These are phyloP conservation scores for Rhinopomastus cyanomelas DNA, from an alignment of 2,113 vertebrate genomes.

Conservation along the genomic window DNA sequence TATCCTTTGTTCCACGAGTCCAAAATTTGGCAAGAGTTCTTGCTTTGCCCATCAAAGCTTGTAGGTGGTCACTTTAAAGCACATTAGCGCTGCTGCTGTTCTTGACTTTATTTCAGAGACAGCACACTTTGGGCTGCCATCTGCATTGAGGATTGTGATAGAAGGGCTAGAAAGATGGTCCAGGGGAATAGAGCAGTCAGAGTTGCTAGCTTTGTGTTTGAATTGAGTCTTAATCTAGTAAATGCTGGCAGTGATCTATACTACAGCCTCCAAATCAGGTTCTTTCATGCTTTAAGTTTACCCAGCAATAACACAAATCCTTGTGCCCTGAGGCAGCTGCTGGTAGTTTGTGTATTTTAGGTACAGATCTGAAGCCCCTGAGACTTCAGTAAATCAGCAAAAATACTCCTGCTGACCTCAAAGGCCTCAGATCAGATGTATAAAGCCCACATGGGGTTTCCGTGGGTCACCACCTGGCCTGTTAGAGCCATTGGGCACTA, in stretches of 20 bases:
- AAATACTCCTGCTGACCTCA: background rate
- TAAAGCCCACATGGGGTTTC: background rate
- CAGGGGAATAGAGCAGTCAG: background rate
- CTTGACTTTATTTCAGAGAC: background rate
- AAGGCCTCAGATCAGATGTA: background rate
- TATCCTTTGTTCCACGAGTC: fast-evolving
- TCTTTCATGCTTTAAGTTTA: background rate
- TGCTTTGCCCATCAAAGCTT: background rate
- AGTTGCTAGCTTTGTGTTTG: background rate
- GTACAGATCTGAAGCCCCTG: background rate
- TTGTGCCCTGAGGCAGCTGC: background rate
- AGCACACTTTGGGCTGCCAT: background rate
- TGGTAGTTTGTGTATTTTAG: background rate
- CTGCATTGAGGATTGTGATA: background rate
- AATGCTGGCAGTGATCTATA: slow-evolving; percentile 2
- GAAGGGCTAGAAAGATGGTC: background rate
- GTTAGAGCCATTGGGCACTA: background rate
- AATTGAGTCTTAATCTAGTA: background rate
- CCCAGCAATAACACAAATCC: background rate
- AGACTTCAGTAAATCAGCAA: background rate
- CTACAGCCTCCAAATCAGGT: background rate
- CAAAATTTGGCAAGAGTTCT: fast-evolving
- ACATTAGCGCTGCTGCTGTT: background rate
- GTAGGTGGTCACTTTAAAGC: background rate
- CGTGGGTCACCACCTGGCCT: background rate